phyloP scores from a whole-genome alignment of 2,797 vertebrate species.

The Sibirionetta formosa region DNA sequence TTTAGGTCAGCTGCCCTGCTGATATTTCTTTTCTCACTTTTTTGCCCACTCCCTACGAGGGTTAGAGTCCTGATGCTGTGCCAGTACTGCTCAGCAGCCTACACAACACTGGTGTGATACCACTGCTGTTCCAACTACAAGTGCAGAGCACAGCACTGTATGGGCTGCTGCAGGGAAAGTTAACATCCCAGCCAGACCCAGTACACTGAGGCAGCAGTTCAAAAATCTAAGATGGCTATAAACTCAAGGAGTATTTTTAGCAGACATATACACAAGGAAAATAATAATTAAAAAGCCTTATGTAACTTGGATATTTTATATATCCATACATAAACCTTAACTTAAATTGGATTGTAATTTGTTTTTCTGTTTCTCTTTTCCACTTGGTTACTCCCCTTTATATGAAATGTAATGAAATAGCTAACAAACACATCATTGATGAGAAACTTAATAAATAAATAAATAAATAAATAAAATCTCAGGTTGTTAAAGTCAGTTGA shows the following conservation, averaged over 20 bases:
- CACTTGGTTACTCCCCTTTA: not conserved
- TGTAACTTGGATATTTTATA: not conserved
- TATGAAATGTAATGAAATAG: not conserved
- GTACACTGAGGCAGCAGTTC: not conserved
- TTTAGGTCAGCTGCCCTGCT: too few species aligned
- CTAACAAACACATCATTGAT: not conserved
- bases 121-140: too few species aligned
- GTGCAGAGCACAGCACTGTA: too few species aligned
- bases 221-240: not conserved
- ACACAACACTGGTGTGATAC: too few species aligned
- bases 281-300: not conserved
- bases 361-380: not conserved
- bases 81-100: too few species aligned
- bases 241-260: not conserved
- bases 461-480: not conserved
- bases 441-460: not conserved
- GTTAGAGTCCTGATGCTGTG: too few species aligned
- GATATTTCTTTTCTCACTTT: too few species aligned
- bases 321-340: not conserved
- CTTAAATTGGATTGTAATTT: not conserved
- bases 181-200: too few species aligned
- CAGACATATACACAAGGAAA: not conserved
- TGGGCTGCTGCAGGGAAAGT: too few species aligned
- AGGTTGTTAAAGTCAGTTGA: not conserved
- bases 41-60: too few species aligned